Conservation (phyloP, 2,888 invertebrate species). For the Campoplex nolae region DNA sequence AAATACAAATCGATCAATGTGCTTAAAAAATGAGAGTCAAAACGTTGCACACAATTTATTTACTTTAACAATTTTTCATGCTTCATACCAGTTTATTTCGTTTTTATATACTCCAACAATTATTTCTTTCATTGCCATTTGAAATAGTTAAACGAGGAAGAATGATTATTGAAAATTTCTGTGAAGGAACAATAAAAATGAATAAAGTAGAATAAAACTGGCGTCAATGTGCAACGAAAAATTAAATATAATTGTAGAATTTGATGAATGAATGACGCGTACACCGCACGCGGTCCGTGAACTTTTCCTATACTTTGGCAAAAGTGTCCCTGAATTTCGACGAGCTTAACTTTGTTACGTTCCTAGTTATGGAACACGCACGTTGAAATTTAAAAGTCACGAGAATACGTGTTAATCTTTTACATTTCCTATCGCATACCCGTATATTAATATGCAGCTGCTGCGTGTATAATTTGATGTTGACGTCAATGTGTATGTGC, state of each 20-base stretch:
- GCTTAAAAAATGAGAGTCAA: background rate
- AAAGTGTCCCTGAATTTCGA: conserved; percentile 49
- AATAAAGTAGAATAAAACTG: background rate
- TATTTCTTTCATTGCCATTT: background rate
- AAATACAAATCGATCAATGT: background rate
- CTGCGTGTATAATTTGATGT: conserved; percentile 19
- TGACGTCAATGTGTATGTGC: background rate
- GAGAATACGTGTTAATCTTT: conserved; percentile 28
- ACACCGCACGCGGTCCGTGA: conserved; percentile 40
- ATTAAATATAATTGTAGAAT: conserved; percentile 2
- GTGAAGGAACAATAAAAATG: background rate
- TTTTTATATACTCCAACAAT: too few species aligned
- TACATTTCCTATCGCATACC: conserved; percentile 37
- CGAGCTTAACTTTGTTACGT: conserved; percentile 38
- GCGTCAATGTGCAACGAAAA: background rate
- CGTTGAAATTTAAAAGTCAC: conserved; percentile 58
- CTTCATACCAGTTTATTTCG: too few species aligned
- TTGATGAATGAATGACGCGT: conserved; percentile 45
- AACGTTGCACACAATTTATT: background rate
- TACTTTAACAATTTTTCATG: background rate
- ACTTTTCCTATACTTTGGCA: conserved; percentile 34
- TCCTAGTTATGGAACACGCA: conserved; percentile 57
- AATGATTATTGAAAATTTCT: background rate
- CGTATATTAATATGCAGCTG: conserved; percentile 22
- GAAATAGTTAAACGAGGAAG: background rate